Conservation (phyloP, 2,888 invertebrate species). For the Tipula confusa region DNA sequence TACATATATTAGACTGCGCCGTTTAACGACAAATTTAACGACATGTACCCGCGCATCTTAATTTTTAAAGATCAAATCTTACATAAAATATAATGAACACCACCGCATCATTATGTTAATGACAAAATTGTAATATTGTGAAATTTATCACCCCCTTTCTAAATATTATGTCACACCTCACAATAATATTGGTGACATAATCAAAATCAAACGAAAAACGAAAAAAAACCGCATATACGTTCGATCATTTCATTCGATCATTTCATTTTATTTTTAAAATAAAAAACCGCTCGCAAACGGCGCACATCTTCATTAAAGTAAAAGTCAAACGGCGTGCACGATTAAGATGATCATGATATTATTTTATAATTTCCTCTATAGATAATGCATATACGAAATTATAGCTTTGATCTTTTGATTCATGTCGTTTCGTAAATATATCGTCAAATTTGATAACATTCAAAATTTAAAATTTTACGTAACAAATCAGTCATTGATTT, state of each 20-base stretch:
- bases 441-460: not conserved
- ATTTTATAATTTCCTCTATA: not conserved
- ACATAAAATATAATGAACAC: not conserved
- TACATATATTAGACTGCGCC: too few species aligned
- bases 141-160: not conserved
- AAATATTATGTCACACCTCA: not conserved
- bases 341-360: not conserved
- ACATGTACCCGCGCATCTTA: too few species aligned
- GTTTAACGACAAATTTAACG: too few species aligned
- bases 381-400: too few species aligned
- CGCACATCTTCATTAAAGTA: not conserved
- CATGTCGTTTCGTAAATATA: not conserved
- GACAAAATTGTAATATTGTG: not conserved
- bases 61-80: not conserved
- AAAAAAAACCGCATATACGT: not conserved
- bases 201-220: too few species aligned
- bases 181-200: not conserved
- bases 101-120: too few species aligned
- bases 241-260: not conserved
- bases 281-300: not conserved
- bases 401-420: not conserved
- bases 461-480: not conserved
- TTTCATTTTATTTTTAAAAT: not conserved
- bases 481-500: not conserved
- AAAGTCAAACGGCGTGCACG: not conserved